phyloP scores from a whole-genome alignment of 1,140 invertebrate species.

The Drosophila kohkoa region DNA sequence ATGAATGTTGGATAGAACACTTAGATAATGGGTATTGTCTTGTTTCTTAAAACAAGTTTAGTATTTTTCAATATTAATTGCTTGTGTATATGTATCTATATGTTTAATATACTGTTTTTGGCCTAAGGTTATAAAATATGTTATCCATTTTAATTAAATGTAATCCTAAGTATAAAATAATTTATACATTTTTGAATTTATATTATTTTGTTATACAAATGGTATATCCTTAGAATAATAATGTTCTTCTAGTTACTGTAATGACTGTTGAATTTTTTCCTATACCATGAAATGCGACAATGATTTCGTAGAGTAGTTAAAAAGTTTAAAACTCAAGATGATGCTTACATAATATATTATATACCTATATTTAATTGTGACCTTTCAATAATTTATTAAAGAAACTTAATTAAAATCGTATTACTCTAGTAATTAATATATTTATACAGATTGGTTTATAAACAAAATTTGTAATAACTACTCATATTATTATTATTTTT shows the following conservation, averaged over 20 bases:
- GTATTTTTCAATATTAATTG: slow-evolving; percentile 2
- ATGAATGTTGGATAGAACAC: slow-evolving; percentile 14
- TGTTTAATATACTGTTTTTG: slow-evolving; percentile 9
- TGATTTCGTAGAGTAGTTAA: slow-evolving; percentile 7
- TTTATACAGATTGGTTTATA: slow-evolving; percentile 35
- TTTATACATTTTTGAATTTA: slow-evolving; percentile 20
- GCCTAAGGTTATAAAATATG: slow-evolving; percentile 1
- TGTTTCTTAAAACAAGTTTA: slow-evolving; percentile 17
- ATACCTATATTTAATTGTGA: slow-evolving; percentile 17
- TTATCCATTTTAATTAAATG: background rate
- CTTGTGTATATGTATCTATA: slow-evolving; percentile 6
- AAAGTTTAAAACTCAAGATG: slow-evolving; percentile 1
- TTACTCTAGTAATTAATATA: slow-evolving; percentile 33
- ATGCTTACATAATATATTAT: slow-evolving; percentile 7
- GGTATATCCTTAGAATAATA: background rate
- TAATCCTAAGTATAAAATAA: background rate
- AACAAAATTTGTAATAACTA: slow-evolving; percentile 44
- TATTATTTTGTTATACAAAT: slow-evolving; percentile 1
- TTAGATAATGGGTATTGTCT: slow-evolving; percentile 9
- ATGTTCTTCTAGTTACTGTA: background rate
- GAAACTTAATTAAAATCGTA: slow-evolving; percentile 9
- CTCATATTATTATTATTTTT: slow-evolving; percentile 14
- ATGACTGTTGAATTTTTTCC: background rate
- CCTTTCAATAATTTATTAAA: background rate
- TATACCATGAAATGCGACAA: slow-evolving; percentile 1